A percentile compares a stretch with the other conserved stretches of the same genome.
Evolutionary conservation across 2,888 invertebrate genomes (phyloP).

Genomic region (Syrphus vitripennis): DNA sequence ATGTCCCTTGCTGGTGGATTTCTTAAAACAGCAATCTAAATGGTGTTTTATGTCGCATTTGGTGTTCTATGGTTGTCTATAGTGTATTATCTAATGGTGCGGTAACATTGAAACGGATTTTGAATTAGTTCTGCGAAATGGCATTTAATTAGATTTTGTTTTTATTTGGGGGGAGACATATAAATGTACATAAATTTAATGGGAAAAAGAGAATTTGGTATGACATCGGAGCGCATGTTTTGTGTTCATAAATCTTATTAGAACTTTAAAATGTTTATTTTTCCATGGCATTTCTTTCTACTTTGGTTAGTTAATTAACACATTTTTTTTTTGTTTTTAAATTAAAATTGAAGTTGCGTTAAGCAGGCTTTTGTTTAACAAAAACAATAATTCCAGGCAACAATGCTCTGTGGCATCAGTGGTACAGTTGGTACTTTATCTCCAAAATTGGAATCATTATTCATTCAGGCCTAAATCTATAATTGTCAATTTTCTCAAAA

Average conservation of each 20-base stretch:
- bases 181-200: too few species aligned
- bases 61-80: not conserved
- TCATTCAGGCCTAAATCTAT: too few species aligned
- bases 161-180: conserved; percentile 1
- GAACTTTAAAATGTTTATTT: conserved; percentile 1
- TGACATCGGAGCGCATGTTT: not conserved
- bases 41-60: conserved; percentile 8
- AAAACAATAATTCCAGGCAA: too few species aligned
- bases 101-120: conserved; percentile 31
- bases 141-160: conserved; percentile 33
- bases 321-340: not conserved
- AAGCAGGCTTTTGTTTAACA: too few species aligned
- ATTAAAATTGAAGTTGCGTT: not conserved
- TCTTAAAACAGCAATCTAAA: not conserved
- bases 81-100: conserved; percentile 40
- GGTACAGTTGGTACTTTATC: too few species aligned
- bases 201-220: conserved; percentile 1
- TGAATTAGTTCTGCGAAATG: conserved; percentile 52
- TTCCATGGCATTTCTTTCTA: not conserved
- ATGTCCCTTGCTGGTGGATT: conserved; percentile 1
- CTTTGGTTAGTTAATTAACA: conserved; percentile 28
- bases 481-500: too few species aligned
- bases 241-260: conserved; percentile 13
- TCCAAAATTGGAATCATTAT: too few species aligned
- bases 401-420: too few species aligned